Evolutionary conservation across 2,888 invertebrate species (phyloP), one percentile per base, ranked within the genome.

Genomic region (Epirrhoe alternata): DNA sequence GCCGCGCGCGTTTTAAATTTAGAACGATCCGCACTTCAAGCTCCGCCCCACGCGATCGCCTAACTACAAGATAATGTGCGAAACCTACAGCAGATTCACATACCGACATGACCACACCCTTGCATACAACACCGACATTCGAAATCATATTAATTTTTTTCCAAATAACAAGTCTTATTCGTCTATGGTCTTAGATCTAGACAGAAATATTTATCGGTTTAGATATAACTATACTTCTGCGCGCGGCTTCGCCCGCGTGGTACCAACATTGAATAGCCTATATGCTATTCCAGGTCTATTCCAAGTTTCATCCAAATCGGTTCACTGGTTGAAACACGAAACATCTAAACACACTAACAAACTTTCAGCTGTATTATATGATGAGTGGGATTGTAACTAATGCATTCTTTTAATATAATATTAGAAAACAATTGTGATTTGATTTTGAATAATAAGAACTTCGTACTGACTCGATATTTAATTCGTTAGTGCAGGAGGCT

Each of bases 1-100:
- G 90, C 90, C 89, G 92, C 87, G 90, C 90, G 90, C 88, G 90
- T 89, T 92, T 89, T 92, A 92, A 92, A 92, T 92, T 92, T 92
- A 92, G 92, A 92, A 88, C 90, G 88, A 92, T 91, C 88, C 84
- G 89, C 90, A 89, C 88, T 89, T 89, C 83, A 88, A 86, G 85
- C 90, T 88, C 89, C 89, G 87, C 90, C 90, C 90, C 83, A 84
- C 83, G 81, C 86, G 80, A 88, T 87, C 85, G 77, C 81, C 85
- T 84, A 88, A 86, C 86, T 87, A 87, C 64, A 64, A 85, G 81
- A 86, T 85, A 85, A 86, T 82, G 75, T 81, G 80, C 56, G 31
- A 81, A 83, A 81, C 84, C 81, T 83, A 81, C 75, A 76, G 81
- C 83, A 80, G 75, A 79, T 82, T 73, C 78, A 83, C 78, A 78